These are phyloP conservation scores for Calliphora vicina DNA, from an alignment of 1,140 invertebrate genomes.

Conservation along the genomic window DNA sequence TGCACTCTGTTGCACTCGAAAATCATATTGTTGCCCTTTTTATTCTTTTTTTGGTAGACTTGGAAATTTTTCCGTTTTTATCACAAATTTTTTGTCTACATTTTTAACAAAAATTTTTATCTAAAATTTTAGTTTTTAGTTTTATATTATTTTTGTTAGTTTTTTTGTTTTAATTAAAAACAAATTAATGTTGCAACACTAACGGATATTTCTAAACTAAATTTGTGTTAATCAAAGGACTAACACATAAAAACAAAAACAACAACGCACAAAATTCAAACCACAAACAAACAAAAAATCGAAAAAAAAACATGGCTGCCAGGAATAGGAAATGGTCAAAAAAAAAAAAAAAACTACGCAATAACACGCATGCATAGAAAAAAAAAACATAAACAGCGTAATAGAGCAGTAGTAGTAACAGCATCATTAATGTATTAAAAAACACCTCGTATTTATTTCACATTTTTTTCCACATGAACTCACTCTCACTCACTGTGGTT, in stretches of 20 bases:
- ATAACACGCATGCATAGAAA: not conserved
- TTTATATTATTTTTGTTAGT: slow-evolving; percentile 19
- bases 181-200: slow-evolving; percentile 41
- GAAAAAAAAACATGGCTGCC: not conserved
- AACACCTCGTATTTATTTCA: too few relatives aligned
- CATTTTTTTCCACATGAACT: too few relatives aligned
- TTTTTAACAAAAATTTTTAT: not conserved
- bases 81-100: not conserved
- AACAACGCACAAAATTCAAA: not conserved
- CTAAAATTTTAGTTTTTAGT: not conserved
- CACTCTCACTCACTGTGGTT: not conserved
- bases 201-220: slow-evolving; percentile 42
- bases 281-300: not conserved
- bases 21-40: slow-evolving; percentile 1
- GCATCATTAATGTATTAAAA: too few relatives aligned
- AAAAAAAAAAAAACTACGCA: not conserved
- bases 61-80: not conserved
- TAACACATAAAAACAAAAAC: slow-evolving; percentile 12
- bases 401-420: too few relatives aligned
- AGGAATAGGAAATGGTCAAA: not conserved
- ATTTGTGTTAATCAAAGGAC: slow-evolving; percentile 26
- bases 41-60: not conserved
- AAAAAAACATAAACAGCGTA: not conserved
- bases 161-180: slow-evolving; percentile 35
- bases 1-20: not conserved